Evolutionary conservation across 2,888 invertebrate genomes (phyloP).

Genomic region (Eustalomyia histrio): DNA sequence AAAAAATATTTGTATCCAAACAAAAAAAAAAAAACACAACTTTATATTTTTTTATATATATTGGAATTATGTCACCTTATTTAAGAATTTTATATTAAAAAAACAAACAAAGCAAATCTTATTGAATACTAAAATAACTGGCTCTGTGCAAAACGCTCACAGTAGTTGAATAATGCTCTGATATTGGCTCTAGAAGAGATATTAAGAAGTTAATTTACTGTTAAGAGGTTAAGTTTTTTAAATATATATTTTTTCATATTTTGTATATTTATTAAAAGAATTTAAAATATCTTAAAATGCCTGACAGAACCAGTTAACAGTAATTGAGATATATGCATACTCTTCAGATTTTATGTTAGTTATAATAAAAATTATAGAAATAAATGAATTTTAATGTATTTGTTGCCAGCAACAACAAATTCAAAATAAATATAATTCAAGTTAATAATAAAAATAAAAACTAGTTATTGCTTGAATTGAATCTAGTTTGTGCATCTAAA

Average conservation of each 20-base stretch:
- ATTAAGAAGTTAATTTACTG: no score
- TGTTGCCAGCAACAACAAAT: not conserved
- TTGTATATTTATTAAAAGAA: no score
- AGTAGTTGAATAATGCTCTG: no score
- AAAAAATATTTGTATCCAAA: not conserved
- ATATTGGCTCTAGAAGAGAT: no score
- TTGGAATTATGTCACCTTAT: slow-evolving; percentile 27
- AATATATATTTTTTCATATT: no score
- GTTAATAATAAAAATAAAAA: slow-evolving; percentile 9
- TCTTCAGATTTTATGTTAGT: no score
- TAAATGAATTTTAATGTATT: not conserved
- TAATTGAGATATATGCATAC: no score
- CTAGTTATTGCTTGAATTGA: slow-evolving; percentile 17
- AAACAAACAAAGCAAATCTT: slow-evolving; percentile 11
- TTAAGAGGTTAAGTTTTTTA: no score
- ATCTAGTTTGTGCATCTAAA: slow-evolving; percentile 20
- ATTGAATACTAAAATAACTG: not conserved
- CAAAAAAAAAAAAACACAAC: slow-evolving; percentile 2
- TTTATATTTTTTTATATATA: not conserved
- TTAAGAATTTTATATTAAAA: not conserved
- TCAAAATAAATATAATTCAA: slow-evolving; percentile 14
- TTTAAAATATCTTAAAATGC: no score
- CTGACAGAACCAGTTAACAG: no score
- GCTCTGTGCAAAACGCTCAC: no score
- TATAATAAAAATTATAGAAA: not conserved